These are phyloP conservation scores for Andrena haemorrhoa DNA, from an alignment of 2,888 invertebrate genomes.

Conservation along the genomic window DNA sequence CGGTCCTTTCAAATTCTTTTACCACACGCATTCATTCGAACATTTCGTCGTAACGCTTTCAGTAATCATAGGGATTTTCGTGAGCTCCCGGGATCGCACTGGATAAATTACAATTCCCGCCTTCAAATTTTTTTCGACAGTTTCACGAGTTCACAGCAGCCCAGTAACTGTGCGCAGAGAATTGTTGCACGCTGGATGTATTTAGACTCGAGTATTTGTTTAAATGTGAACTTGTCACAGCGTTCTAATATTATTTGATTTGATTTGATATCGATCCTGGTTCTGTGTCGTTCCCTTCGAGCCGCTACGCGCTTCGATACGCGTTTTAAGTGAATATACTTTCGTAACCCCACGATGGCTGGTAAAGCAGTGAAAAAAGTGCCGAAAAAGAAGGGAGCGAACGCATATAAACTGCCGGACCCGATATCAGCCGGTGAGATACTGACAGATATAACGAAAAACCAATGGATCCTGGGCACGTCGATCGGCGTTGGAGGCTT, in stretches of 20 bases:
- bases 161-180: neutral
- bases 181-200: neutral
- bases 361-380: constrained; percentile 73
- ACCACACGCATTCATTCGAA: neutral
- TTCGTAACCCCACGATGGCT: constrained; percentile 76
- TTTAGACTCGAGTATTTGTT: neutral
- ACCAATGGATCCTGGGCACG: constrained; percentile 94
- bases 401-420: constrained; percentile 88
- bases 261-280: neutral
- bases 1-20: neutral
- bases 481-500: constrained; percentile 97
- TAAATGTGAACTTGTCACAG: constrained; percentile 26
- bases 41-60: neutral
- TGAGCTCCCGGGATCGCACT: neutral
- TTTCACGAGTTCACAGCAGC: neutral
- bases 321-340: neutral
- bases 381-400: constrained; percentile 83
- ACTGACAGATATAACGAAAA: constrained; percentile 91
- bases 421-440: constrained; percentile 91
- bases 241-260: constrained; percentile 15
- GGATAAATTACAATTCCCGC: constrained; percentile 27
- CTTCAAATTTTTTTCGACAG: constrained; percentile 45
- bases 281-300: neutral
- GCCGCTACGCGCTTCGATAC: neutral
- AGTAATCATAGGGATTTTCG: constrained; percentile 31